phyloP scores from a whole-genome alignment of 2,113 vertebrate genomes.

The Indicator indicator region DNA sequence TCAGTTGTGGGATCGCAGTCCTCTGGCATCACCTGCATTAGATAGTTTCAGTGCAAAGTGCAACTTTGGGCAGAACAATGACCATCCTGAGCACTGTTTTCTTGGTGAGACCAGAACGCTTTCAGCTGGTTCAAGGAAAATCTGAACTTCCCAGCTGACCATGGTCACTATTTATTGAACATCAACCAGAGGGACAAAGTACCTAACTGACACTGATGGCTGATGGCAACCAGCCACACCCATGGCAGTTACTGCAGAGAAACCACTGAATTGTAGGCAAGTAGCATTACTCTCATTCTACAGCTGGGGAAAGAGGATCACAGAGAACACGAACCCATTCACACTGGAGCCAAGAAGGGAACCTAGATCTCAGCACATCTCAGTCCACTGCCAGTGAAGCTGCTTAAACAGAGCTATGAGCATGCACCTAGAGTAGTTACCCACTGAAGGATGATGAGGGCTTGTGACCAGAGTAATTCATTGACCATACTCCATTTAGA shows the following conservation, averaged over 20 bases:
- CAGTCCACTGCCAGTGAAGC: neutral
- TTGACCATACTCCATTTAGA: neutral
- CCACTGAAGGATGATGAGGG: neutral
- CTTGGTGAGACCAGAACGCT: neutral
- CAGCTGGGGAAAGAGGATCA: neutral
- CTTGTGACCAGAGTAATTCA: neutral
- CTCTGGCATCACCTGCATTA: neutral
- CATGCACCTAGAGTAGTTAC: fast-evolving
- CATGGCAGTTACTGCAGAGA: neutral
- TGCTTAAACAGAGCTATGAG: neutral
- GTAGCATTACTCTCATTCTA: neutral
- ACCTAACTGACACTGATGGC: neutral
- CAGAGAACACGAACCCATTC: neutral
- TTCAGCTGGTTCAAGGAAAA: neutral
- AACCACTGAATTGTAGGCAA: neutral
- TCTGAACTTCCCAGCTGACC: neutral
- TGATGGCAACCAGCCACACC: neutral
- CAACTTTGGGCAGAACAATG: neutral
- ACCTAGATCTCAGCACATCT: neutral
- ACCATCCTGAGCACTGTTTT: neutral
- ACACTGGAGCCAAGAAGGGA: fast-evolving
- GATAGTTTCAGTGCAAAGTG: neutral
- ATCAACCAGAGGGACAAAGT: neutral
- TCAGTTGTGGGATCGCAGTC: neutral
- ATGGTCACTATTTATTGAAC: neutral